These are phyloP conservation scores for Lepidurus packardi DNA, from an alignment of 1,140 invertebrate species.

Conservation along the genomic window DNA sequence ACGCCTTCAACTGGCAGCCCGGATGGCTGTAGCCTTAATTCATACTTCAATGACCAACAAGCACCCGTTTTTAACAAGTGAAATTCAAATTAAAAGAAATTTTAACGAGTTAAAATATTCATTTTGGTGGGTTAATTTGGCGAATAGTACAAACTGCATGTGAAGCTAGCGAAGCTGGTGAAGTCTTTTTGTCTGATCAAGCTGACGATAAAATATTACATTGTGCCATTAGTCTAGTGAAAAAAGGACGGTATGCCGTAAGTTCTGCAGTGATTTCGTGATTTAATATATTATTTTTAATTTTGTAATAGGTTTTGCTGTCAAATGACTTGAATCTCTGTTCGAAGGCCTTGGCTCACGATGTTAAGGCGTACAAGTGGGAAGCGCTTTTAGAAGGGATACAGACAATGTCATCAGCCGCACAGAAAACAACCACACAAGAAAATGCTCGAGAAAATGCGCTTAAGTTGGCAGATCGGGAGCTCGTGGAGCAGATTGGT, in stretches of 20 bases:
- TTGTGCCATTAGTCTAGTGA: slow-evolving; percentile 29
- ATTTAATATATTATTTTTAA: background rate
- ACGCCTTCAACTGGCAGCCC: slow-evolving; percentile 22
- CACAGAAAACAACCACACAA: background rate
- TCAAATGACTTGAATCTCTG: slow-evolving; percentile 33
- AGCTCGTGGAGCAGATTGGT: background rate
- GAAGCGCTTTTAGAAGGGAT: slow-evolving; percentile 20
- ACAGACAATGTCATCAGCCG: background rate
- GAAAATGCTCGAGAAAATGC: background rate
- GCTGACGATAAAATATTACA: slow-evolving; percentile 33
- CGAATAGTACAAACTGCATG: background rate
- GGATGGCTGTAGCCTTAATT: slow-evolving; percentile 24
- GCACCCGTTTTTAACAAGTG: background rate
- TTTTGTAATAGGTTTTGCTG: slow-evolving; percentile 7
- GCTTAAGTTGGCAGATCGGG: background rate
- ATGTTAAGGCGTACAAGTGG: slow-evolving; percentile 17
- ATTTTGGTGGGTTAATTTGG: background rate
- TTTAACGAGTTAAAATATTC: background rate
- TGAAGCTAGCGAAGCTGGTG: background rate
- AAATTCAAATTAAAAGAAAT: background rate
- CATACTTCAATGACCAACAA: slow-evolving; percentile 7
- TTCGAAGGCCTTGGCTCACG: slow-evolving; percentile 25
- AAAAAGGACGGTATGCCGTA: background rate
- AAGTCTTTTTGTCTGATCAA: slow-evolving; percentile 25
- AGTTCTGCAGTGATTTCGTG: background rate